Evolutionary conservation across 2,797 vertebrate genomes (phyloP), one percentile per base, ranked within the genome.

Genomic region (Acipenser transmontanus): DNA sequence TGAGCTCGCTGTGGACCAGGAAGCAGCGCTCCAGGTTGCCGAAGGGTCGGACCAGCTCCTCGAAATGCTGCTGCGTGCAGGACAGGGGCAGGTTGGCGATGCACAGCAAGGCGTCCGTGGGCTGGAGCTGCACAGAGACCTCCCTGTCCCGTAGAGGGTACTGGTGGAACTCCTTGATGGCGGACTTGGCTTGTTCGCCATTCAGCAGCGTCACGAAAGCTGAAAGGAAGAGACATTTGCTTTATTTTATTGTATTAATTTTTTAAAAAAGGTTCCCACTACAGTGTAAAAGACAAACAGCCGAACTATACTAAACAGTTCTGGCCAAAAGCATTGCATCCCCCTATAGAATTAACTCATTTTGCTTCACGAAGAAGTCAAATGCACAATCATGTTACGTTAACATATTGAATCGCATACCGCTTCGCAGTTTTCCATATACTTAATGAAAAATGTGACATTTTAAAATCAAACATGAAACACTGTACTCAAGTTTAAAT

Each of bases 1-100:
- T 93, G 56, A 73, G 56, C 9, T 84, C 70, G 0, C 91, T 94
- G 82, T 96, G 94, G 6, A 97, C 94, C 78, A 97, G 81, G 73
- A 98, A 97, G 78, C 96, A 97, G 51, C 96, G 91, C 71, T 98
- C 96, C 68, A 96, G 76, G 82, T 93, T 96, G 50, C 95, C 95
- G 0, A 96, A 97, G 20, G 94, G 95, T 0, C 95, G 87, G 50
- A 97, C 94, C 71, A 97, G 77, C 79, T 97, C 95, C 73, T 96
- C 94, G 2, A 98, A 98, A 73, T 96, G 94, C 70, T 93, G 93
- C 80, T 96, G 96, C 0, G 85, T 94, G 75, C 91, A 90, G 7
- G 89, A 87, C 0, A 78, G 87, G 2, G 96, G 96, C 69, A 97
- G 72, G 85, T 97, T 97, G 80, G 96, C 93, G 13, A 98, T 89